Evolutionary conservation across 2,797 vertebrate genomes (phyloP), one percentile per base, ranked within the genome.

Genomic region (Gouania willdenowi): DNA sequence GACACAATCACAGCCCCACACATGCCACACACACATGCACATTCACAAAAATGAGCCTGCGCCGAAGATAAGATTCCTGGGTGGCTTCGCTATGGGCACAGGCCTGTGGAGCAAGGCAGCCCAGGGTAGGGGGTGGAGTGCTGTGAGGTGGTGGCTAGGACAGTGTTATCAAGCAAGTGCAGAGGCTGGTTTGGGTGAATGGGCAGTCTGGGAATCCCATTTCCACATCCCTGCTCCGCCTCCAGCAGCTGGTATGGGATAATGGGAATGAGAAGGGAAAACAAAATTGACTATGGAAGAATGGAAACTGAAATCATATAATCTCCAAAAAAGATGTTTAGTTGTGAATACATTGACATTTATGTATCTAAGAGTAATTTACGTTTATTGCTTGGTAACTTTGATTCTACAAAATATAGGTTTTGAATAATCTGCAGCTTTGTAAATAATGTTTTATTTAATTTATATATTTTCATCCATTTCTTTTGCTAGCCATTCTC

Each of bases 51-150:
- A 70, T 70, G 61, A 78, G 83, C 66, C 86, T 88, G 87, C 78
- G 60, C 59, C 66, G 66, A 63, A 87, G 88, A 90, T 90, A 90
- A 88, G 84, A 88, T 88, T 89, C 87, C 87, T 87, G 83, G 76
- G 86, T 88, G 86, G 82, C 75, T 86, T 78, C 79, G 70, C 77
- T 49, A 57, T 72, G 66, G 81, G 82, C 70, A 72, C 26, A 43
- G 73, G 80, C 79, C 77, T 75, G 71, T 61, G 72, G 63, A 71
- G 64, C 74, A 69, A 77, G 68, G 68, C 67, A 60, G 69, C 77
- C 72, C 50, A 53, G 75, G 80, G 81, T 74, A 71, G 40, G 56
- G 41, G 79, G 77, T 72, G 60, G 70, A 55, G 64, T 38, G 62
- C 40, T 62, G 41, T 23, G 51, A 60, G 42, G 61, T 36, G 48